These are phyloP conservation scores for Rousettus madagascariensis DNA, from an alignment of 2,797 vertebrate genomes.

Conservation along the genomic window DNA sequence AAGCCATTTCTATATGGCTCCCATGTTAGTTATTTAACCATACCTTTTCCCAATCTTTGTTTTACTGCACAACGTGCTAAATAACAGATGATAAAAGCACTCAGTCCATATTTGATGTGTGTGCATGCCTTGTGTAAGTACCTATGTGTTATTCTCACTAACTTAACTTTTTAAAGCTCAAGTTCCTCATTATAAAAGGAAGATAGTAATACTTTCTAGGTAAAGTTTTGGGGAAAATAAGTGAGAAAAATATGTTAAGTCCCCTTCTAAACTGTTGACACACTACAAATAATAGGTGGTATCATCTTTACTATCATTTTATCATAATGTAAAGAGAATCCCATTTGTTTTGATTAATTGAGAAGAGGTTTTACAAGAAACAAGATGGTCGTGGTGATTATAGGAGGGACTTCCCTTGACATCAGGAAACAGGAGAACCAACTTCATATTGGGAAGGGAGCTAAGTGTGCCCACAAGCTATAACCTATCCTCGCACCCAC, in stretches of 20 bases:
- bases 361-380: background rate
- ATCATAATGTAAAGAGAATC: background rate
- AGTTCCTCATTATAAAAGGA: background rate
- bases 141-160: background rate
- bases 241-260: background rate
- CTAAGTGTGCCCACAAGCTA: background rate
- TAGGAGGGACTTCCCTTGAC: background rate
- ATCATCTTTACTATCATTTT: background rate
- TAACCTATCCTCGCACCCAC: rapidly evolving
- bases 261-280: background rate
- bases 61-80: background rate
- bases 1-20: background rate
- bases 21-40: background rate
- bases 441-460: background rate
- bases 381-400: background rate
- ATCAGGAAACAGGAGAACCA: background rate
- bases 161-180: background rate
- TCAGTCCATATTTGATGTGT: background rate
- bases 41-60: background rate
- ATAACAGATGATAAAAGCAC: background rate
- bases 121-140: background rate
- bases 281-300: too few relatives aligned
- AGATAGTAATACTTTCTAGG: background rate
- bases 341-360: background rate
- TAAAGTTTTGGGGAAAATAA: background rate